Base-by-base conservation (phyloP, 2,888 invertebrate genomes). In the Cyclophora punctaria region DNA sequence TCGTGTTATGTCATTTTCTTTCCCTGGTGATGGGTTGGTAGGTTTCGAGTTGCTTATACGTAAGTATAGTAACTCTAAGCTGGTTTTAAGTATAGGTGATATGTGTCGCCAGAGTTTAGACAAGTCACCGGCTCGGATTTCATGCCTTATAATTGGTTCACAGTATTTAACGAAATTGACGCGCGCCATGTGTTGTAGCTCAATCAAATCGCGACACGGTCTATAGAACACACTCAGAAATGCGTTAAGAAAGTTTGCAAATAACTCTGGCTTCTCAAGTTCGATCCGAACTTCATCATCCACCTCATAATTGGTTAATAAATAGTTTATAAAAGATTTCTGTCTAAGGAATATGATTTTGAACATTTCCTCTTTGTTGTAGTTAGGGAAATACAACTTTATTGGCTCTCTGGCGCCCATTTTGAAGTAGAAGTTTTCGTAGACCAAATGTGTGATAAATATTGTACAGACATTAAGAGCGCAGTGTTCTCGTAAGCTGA, bases 171-270 rank as follows among this genome's bases (percentile, higher is more conserved):
- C 72, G 68, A 96, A 96, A 75, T 93, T 93, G 44, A 92, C 84
- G 63, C 91, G 89, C n/a, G 96, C 94, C 90, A 96, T 93, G 68
- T 95, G 91, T 57, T 92, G 90, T 49, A 98, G 87, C 80, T 98
- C 97, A 34, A 93, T 93, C 47, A 97, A 79, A 89, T 97, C 96
- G 34, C 96, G 90, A 78, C 97, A 97, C 35, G 93, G 94, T 66
- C 94, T 89, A 69, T 94, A 94, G 80, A 96, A 97, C 41, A 96
- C 94, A 60, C 94, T 94, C 3, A 97, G 84, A 73, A 97, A 94
- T 46, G 96, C 90, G 76, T 92, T 94, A 48, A 97, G 80, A 80
- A 96, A 97, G 80, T 93, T 93, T 46, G 88, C 89, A 77, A 95
- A 97, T 68, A 96, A 91, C 56, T 90, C 89, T 45, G 82, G 81